These are phyloP conservation scores for Rhingia campestris DNA, from an alignment of 2,888 invertebrate species.

Conservation along the genomic window DNA sequence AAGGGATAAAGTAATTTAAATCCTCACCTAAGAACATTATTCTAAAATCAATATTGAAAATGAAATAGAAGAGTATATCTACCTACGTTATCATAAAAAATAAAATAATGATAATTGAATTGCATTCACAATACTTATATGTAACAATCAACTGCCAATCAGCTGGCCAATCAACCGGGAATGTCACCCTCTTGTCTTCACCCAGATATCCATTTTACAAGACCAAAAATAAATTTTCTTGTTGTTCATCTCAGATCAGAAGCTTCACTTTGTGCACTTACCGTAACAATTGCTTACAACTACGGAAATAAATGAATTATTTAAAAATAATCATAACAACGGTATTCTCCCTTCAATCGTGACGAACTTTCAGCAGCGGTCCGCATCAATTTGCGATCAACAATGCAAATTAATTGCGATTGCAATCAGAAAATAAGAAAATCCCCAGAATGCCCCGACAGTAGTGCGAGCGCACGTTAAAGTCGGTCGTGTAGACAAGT, in stretches of 20 bases:
- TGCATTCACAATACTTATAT: too few relatives aligned
- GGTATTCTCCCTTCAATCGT: slow-evolving; percentile 52
- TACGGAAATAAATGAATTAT: slow-evolving; percentile 65
- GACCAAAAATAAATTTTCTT: slow-evolving; percentile 11
- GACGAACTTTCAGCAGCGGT: slow-evolving; percentile 24
- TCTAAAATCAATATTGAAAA: too few relatives aligned
- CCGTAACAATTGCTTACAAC: slow-evolving; percentile 40
- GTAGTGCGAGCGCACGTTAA: slow-evolving; percentile 24
- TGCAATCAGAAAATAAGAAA: slow-evolving; percentile 41
- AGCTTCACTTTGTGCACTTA: slow-evolving; percentile 42
- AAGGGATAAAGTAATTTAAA: too few relatives aligned
- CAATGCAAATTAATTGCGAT: slow-evolving; percentile 68
- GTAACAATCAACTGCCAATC: too few relatives aligned
- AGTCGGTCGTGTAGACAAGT: slow-evolving; percentile 24
- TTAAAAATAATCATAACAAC: slow-evolving; percentile 59
- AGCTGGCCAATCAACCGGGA: too few relatives aligned
- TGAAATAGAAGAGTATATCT: too few relatives aligned
- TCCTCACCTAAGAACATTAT: too few relatives aligned
- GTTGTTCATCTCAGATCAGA: slow-evolving; percentile 10
- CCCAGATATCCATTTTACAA: not conserved
- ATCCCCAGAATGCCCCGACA: slow-evolving; percentile 11
- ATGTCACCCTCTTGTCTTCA: not conserved
- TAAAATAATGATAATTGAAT: too few relatives aligned
- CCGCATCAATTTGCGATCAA: slow-evolving; percentile 71
- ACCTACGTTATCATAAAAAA: too few relatives aligned